Base-by-base conservation (phyloP, 2,797 vertebrate genomes). In the Remorina albescens region DNA sequence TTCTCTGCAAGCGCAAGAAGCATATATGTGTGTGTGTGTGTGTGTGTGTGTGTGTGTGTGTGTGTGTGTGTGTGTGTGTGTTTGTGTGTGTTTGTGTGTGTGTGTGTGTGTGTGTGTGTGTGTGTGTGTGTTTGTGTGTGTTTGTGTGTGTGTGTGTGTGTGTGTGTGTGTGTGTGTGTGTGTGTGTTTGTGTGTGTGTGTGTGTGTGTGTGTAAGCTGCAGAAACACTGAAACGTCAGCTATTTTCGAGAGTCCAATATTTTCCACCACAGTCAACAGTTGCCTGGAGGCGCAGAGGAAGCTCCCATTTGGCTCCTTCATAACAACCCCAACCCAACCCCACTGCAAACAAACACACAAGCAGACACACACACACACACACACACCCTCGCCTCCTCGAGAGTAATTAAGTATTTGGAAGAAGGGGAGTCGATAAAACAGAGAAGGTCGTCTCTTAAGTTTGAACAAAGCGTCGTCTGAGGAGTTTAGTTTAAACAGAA, bases 221-320 rank as follows among this genome's bases (percentile, higher is more conserved):
- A 73, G 28, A 77, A 41, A 72, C 74, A 62, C 84, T 82, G 78
- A 81, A 81, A 82, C 74, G 39, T 91, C 80, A 88, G 84, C 84
- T 91, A 80, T 89, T 89, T 90, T 74, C 6, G n/a, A 76, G 79
- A 74, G 65, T 82, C 82, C 64, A 79, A 86, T 88, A 85, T 88
- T 88, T 90, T 92, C 85, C 73, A 25, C 86, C 73, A 87, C 82
- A 89, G 86, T 86, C 89, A 86, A 84, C 89, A 85, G 75, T 78
- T 78, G 82, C 83, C 89, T 80, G 19, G 1, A 85, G 90, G 83
- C 86, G 47, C 79, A 71, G 42, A 82, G 85, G 85, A 88, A 84
- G 84, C 78, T 90, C 82, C 85, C 74, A 50, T 86, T 89, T 87
- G 76, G 62, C 70, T 74, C 66, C 60, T 60, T 44, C 74, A 63